Base-by-base conservation (phyloP, 2,797 vertebrate genomes). In the Tolypeutes matacus region DNA sequence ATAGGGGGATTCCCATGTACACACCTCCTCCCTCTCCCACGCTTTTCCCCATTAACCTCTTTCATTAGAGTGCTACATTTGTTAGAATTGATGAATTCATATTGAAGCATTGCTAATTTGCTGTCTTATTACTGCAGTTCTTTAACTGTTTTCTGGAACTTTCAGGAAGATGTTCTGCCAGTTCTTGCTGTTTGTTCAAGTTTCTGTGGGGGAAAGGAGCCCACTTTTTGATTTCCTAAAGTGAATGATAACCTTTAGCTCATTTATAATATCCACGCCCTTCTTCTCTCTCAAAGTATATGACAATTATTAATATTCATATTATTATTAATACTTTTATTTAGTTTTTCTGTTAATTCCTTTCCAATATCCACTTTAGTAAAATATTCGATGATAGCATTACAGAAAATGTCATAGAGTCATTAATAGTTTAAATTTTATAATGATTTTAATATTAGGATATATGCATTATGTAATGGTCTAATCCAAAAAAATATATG, bases 381-480 rank as follows among this genome's bases (percentile, higher is more conserved):
- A 72, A 95, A 86, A 20, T 76, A 46, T 46, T 46, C 46, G 3
- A 58, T 39, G 14, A 67, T 81, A 69, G 17, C 8, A 56, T 85
- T 69, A 39, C 11, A 76, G 34, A 80, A 83, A 86, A 58, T 46
- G 46, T 46, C 31, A 64, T 49, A 39, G 10, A 76, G 46, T 11
- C 46, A 58, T 51, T 78, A 65, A 39, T 51, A 62, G 84, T 93
- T 95, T 75, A 88, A 91, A 56, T 81, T 73, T 39, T 65, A 23
- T 34, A 78, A 11, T 36, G n/a, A 53, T 46, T 46, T 85, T 49
- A 51, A 73, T 25, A 39, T 39, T 39, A 39, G 3, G 10, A 3
- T 69, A 23, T 46, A 9, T 58, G 29, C 27, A 29, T 39, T 58
- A 62, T 53, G 65, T 42, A 25, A 39, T 87, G 67, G 23, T 5